Evolutionary conservation across 1,140 invertebrate genomes (phyloP).

Genomic region (Zaprionus capensis): DNA sequence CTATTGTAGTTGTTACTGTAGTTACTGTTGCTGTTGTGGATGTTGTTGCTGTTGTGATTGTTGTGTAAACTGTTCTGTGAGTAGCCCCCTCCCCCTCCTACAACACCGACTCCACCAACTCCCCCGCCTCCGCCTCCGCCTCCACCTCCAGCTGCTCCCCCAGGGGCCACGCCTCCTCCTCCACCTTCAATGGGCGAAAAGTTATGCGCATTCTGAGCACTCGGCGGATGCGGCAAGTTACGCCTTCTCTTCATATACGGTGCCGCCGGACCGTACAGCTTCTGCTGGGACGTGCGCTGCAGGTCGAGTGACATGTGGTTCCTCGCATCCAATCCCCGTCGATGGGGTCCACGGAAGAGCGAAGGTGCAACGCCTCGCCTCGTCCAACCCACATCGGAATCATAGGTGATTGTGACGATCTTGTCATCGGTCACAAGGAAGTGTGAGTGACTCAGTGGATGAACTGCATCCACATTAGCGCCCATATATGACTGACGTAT

Average conservation of each 20-base stretch:
- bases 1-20: constrained; percentile 52
- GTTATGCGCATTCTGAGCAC: constrained; percentile 81
- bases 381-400: constrained; percentile 85
- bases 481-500: constrained; percentile 83
- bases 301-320: constrained; percentile 80
- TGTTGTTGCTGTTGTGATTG: constrained; percentile 41
- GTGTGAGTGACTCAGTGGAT: constrained; percentile 83
- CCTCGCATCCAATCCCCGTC: constrained; percentile 58
- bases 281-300: constrained; percentile 78
- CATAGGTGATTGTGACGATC: constrained; percentile 84
- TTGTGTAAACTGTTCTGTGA: constrained; percentile 66
- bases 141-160: constrained; percentile 28
- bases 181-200: constrained; percentile 75
- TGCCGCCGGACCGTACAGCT: constrained; percentile 73
- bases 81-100: constrained; percentile 50
- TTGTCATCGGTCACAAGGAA: constrained; percentile 84
- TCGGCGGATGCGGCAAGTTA: constrained; percentile 80
- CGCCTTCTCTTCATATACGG: constrained; percentile 75
- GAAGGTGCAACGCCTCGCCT: constrained; percentile 76
- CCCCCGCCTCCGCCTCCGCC: constrained; percentile 29
- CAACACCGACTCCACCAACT: constrained; percentile 38
- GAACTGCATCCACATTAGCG: constrained; percentile 68
- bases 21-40: constrained; percentile 45
- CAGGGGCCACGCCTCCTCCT: constrained; percentile 23
- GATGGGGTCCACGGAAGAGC: constrained; percentile 66